Evolutionary conservation across 1,140 invertebrate genomes (phyloP).

Genomic region (Rhizoglyphus robini): DNA sequence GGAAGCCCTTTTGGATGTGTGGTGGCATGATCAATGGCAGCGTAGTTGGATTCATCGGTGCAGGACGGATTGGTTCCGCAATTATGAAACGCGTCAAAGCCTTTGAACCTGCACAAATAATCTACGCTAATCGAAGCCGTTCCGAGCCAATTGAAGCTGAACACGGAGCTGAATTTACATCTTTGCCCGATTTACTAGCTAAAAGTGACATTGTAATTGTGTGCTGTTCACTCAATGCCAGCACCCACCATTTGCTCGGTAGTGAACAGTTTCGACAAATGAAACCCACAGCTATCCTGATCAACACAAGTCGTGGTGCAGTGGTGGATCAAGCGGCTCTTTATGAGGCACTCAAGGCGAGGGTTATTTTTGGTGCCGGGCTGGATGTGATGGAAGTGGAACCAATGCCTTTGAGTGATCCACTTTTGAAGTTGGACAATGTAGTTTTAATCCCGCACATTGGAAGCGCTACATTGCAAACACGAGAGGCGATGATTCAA

Average conservation of each 20-base stretch:
- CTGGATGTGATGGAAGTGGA: conserved; percentile 86
- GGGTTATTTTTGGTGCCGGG: conserved; percentile 68
- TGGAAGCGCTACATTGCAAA: conserved; percentile 70
- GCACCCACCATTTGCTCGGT: conserved; percentile 63
- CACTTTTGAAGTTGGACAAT: conserved; percentile 62
- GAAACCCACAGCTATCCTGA: conserved; percentile 67
- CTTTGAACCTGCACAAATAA: conserved; percentile 29
- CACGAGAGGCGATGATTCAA: conserved; percentile 65
- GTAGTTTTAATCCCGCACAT: conserved; percentile 80
- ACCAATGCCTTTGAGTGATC: conserved; percentile 66
- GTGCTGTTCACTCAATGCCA: conserved; percentile 51
- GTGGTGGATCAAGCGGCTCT: conserved; percentile 65
- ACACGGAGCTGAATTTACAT: conserved; percentile 50
- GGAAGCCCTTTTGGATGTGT: conserved; percentile 78
- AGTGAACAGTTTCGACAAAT: conserved; percentile 57
- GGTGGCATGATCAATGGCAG: conserved; percentile 60
- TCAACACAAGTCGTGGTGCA: conserved; percentile 55
- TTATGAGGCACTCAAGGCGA: conserved; percentile 54
- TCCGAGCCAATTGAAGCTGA: conserved; percentile 30
- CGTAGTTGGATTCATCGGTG: conserved; percentile 61
- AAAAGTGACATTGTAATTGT: conserved; percentile 68
- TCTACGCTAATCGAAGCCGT: conserved; percentile 29
- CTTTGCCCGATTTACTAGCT: conserved; percentile 53
- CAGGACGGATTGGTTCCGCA: conserved; percentile 37
- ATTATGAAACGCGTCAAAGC: conserved; percentile 33